Base-by-base conservation (phyloP, 1,140 invertebrate species). In the Meloidogyne exigua region DNA sequence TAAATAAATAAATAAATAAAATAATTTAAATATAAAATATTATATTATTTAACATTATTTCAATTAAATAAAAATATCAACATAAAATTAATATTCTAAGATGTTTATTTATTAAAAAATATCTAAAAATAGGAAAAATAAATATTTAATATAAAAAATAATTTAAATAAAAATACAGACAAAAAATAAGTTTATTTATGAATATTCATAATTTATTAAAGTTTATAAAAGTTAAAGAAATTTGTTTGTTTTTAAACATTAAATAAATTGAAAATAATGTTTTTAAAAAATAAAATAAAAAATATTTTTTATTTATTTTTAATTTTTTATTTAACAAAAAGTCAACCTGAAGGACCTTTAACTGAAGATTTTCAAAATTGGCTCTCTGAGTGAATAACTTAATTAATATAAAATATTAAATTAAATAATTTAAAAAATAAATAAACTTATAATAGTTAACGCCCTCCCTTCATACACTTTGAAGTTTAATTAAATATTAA, bases 51-150 rank as follows among this genome's bases (percentile, higher is more conserved):
- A 39, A 39, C 4, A 39, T 39, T 39, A 39, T 39, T n/a, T n/a
- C n/a, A n/a, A n/a, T n/a, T n/a, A n/a, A 21, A n/a, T 5, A 5
- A 57, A 1, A n/a, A n/a, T 21, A 57, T 57, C 21, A n/a, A n/a
- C n/a, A 57, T 57, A 57, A 57, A 57, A 57, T 57, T 57, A 57
- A n/a, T 57, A 57, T 57, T 57, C 49, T n/a, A 57, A 57, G n/a
- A 57, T n/a, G 7, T 18, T n/a, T n/a, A 7, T 18, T 2, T n/a
- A 7, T n/a, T 1, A 57, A n/a, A n/a, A n/a, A n/a, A 49, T 18
- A n/a, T 57, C n/a, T 57, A 57, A 21, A 57, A 57, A 57, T 57
- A 57, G 3, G 3, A 18, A 39, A 49, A 15, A 18, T 15, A 57
- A 57, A 10, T n/a, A n/a, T 57, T 57, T n/a, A 57, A 57, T n/a